Base-by-base conservation (phyloP, 2,888 invertebrate genomes). In the Drosophila melanosoma region DNA sequence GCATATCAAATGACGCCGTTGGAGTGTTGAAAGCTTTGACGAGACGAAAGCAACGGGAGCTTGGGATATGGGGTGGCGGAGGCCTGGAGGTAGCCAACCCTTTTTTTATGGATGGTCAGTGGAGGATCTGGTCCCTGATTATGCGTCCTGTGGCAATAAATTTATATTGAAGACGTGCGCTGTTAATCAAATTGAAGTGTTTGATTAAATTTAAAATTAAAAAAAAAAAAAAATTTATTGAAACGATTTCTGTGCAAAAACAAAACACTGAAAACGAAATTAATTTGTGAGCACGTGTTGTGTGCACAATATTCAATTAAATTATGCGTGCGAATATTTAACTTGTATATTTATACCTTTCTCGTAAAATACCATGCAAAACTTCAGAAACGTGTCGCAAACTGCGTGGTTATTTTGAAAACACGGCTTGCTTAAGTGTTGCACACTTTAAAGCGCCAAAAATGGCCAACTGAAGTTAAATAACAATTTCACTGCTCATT, bases 401-500 rank as follows among this genome's bases (percentile, higher is more conserved):
- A 90, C 76, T 74, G 72, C 74, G 56, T 20, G 72, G 68, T 69
- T 81, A 83, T 71, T 78, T 78, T 70, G 75, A 69, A 69, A 65
- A 59, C 63, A 60, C 32, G 57, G 40, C 54, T 52, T 42, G 57
- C 65, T 68, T 73, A 82, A 90, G 74, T 75, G 76, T 59, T 76
- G 84, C 79, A 49, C 59, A 76, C 72, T 89, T 87, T 90, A 90
- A 90, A 70, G 74, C 82, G 78, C 78, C 82, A 56, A 40, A 82
- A 90, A 89, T 76, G 85, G 76, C 69, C 80, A 89, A 85, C 78
- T 74, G 73, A 89, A 85, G 89, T 89, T 89, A 89, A 91, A 90
- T 91, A 89, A 91, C 89, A 89, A 91, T 89, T 89, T 89, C 89
- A 91, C 91, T 91, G 89, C 91, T 91, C 89, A 91, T 89, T 89